Evolutionary conservation across 2,888 invertebrate species (phyloP).

Genomic region (Leptogaster cylindrica): DNA sequence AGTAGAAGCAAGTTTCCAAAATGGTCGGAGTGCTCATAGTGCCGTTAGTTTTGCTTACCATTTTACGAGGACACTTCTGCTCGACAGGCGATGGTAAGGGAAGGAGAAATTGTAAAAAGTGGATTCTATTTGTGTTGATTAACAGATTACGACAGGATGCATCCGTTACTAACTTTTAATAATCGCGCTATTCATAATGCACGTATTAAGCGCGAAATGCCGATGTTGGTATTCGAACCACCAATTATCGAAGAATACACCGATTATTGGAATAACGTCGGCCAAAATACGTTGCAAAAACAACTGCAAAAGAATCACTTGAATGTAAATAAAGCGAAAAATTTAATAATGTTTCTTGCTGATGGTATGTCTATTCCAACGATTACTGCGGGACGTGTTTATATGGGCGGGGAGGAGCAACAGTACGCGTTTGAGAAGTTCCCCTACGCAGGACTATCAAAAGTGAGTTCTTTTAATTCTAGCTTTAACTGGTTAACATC

Average conservation of each 20-base stretch:
- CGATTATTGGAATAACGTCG: conserved; percentile 64
- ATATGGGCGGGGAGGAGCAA: conserved; percentile 79
- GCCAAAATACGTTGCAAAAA: conserved; percentile 59
- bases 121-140: too few relatives aligned
- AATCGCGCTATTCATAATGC: background rate
- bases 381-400: conserved; percentile 77
- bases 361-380: conserved; percentile 91
- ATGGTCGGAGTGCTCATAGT: too few relatives aligned
- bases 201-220: conserved; percentile 54
- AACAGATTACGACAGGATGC: conserved; percentile 51
- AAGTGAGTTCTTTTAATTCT: conserved; percentile 66
- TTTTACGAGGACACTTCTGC: too few relatives aligned
- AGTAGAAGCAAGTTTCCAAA: too few relatives aligned
- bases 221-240: conserved; percentile 54
- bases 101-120: too few relatives aligned
- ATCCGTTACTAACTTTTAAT: conserved; percentile 53
- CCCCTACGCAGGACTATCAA: conserved; percentile 76
- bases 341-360: conserved; percentile 75
- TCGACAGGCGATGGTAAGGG: too few relatives aligned
- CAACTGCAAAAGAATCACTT: conserved; percentile 56
- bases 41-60: too few relatives aligned
- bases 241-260: conserved; percentile 54
- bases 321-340: conserved; percentile 63
- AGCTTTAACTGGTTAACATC: too few relatives aligned
- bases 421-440: conserved; percentile 78